Conservation (phyloP, 2,113 vertebrate genomes). For the Columba livia region DNA sequence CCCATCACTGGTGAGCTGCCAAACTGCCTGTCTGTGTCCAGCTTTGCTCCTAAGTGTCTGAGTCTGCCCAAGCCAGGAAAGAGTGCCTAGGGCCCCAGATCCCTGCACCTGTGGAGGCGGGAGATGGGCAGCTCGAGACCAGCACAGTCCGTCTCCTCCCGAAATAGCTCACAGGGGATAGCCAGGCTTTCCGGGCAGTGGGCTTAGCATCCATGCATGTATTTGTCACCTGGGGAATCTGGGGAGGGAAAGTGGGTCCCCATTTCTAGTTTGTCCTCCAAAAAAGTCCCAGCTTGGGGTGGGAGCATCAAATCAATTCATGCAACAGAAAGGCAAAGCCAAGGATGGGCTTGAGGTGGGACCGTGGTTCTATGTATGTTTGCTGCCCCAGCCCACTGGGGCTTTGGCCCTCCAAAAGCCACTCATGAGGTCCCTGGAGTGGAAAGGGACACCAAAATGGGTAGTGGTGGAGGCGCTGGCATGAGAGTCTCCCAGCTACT, state of each 20-base stretch:
- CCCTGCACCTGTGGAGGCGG: too few species aligned
- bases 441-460: neutral
- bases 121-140: neutral
- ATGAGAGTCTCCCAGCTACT: accelerated
- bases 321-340: neutral
- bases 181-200: neutral
- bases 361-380: accelerated
- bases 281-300: accelerated
- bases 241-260: too few species aligned
- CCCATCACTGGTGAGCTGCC: neutral
- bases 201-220: accelerated
- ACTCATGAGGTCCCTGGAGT: accelerated
- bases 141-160: neutral
- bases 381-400: neutral
- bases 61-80: neutral
- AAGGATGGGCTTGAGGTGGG: neutral
- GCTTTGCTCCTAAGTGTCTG: neutral
- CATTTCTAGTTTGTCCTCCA: neutral
- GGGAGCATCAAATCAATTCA: accelerated
- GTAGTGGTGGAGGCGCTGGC: accelerated
- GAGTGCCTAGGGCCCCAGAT: too few species aligned
- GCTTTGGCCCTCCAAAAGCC: neutral
- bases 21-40: accelerated
- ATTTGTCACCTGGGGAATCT: neutral
- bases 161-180: accelerated